Evolutionary conservation across 2,113 vertebrate species (phyloP), one percentile per base, ranked within the genome.

Genomic region (Eptesicus fuscus): DNA sequence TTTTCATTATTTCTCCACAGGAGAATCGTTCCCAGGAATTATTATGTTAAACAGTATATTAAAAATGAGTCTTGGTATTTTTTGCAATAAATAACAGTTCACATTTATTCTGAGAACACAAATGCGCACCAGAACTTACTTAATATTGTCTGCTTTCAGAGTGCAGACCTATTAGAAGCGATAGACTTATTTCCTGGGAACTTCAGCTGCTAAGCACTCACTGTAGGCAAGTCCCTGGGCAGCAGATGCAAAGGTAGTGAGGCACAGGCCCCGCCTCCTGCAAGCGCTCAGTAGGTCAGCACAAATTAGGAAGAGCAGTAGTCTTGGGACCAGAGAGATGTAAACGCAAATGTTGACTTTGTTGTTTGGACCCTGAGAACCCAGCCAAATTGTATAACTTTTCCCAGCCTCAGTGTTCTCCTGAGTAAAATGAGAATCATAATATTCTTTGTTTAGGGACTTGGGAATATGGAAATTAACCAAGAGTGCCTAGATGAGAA

Each of bases 11-110:
- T 97, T 97, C 80, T 91, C 93, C 79, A 96, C 76, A 40, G 67
- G 93, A 92, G 80, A 98, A 97, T 61, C 40, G 9, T 98, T 97
- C 96, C 67, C 84, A 97, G 88, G 92, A 98, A 97, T 96, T 97
- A 98, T 96, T 95, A 97, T 93, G 91, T 93, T 97, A 98, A 97
- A 49, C 13, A 93, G 84, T 94, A 88, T 93, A 97, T 96, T 97
- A 95, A 98, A 98, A 98, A 97, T 93, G 91, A 98, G 91, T 84
- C 91, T 92, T 97, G n/a, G 63, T 97, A 96, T 80, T 94, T 93
- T 94, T 96, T 77, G 70, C 82, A 98, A 96, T 96, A 98, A 98
- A 97, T 97, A 98, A 86, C 6, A 74, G 94, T 77, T 94, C 97
- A 80, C 74, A 77, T 88, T 96, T 61, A 92, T 91, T 97, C 78